A percentile compares a stretch with the other conserved stretches of the same genome.
Conservation (phyloP, 2,888 invertebrate species). For the Microplitis manilae region DNA sequence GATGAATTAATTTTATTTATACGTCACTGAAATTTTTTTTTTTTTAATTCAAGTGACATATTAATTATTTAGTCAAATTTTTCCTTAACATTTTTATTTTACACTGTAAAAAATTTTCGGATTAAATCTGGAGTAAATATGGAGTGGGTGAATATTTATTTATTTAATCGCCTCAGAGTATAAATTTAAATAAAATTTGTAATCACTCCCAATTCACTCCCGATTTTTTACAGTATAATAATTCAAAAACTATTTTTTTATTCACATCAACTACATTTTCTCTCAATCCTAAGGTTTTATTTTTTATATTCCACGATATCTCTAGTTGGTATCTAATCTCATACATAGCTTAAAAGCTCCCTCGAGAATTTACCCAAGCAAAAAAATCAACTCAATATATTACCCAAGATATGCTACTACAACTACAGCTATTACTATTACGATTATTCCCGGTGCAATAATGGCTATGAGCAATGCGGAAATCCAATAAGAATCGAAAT, state of each 20-base stretch:
- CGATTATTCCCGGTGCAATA: background rate
- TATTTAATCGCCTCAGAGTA: no score
- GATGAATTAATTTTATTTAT: background rate
- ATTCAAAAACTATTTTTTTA: background rate
- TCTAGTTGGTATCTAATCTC: background rate
- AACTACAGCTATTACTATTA: background rate
- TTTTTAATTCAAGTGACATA: background rate
- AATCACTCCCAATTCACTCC: no score
- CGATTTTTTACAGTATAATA: no score
- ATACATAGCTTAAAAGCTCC: background rate
- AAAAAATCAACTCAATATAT: background rate
- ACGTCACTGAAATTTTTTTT: background rate
- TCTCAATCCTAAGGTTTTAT: background rate
- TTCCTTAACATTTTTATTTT: background rate
- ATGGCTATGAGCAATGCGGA: background rate
- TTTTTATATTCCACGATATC: background rate
- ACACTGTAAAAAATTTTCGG: no score
- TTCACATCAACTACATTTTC: background rate
- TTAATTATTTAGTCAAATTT: background rate
- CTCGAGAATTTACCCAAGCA: background rate
- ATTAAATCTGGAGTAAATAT: no score
- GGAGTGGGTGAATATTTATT: no score
- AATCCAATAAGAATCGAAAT: conserved; percentile 22
- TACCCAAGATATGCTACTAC: background rate
- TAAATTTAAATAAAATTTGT: no score